Base-by-base conservation (phyloP, 2,888 invertebrate species). In the Lithophane ornitopus region DNA sequence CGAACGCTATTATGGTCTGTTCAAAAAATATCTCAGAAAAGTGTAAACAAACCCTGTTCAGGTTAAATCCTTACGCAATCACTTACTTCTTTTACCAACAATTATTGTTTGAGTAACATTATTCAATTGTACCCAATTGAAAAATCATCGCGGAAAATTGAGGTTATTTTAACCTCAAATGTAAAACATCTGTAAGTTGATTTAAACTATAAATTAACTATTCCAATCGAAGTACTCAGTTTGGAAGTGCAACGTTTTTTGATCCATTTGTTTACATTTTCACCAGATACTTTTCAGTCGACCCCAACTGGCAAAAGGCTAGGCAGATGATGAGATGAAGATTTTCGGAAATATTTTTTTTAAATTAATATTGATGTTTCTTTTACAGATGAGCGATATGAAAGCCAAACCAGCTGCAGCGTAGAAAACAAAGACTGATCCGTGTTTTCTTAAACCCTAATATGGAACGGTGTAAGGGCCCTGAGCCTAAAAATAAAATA, bases 371-470 rank as follows among this genome's bases (percentile, higher is more conserved):
- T 16, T 16, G 16, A 11, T 54, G 0, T 72, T 41, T 67, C 8
- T 49, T 56, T 80, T 80, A 19, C 79, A 80, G 79, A 69, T 80
- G 63, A 59, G 12, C 16, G 82, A 80, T 16, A 76, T 76, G 63
- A 76, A 82, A 54, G 12, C 62, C 1, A 82, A 80, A 26, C 22
- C 76, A 41, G 67, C 76, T 34, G 67, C 82, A 7, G 81, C 79
- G 56, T 46, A 74, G 28, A 19, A 28, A 44, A 67, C 26, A 34
- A 34, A 63, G 49, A 68, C 39, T 73, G 59, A 65, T 52, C 19
- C n/a, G 46, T 28, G 28, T 28, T 54, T 16, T 46, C 52, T 19
- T 41, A 34, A 19, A 61, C 41, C 59, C 28, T n/a, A 28, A 2
- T 11, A 44, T 2, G 46, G 7, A 59, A 12, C 28, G 1, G 52